phyloP scores from a whole-genome alignment of 2,113 vertebrate genomes.

The Myotis lucifugus region DNA sequence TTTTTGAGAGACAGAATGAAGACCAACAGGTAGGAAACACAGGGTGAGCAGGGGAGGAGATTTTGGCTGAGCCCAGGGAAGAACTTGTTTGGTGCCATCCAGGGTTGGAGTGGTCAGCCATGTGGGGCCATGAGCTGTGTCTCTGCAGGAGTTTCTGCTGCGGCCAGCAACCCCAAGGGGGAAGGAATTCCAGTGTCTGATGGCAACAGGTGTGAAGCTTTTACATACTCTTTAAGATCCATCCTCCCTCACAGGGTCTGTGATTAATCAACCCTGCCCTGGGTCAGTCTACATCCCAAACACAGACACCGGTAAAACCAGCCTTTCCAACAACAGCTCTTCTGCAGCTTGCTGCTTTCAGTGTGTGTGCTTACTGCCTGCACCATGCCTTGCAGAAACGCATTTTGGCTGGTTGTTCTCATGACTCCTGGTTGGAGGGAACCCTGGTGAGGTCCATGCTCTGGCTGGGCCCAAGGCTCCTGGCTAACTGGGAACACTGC shows the following conservation, averaged over 20 bases:
- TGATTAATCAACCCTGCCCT: background rate
- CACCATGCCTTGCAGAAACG: background rate
- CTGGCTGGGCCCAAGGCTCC: background rate
- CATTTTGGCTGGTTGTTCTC: background rate
- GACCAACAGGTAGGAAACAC: background rate
- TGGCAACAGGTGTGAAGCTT: background rate
- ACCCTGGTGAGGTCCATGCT: background rate
- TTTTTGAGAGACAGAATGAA: background rate
- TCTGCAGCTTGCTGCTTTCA: background rate
- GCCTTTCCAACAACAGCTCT: background rate
- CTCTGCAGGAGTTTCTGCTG: background rate
- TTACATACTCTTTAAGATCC: background rate
- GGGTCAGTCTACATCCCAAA: background rate
- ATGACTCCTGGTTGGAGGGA: background rate
- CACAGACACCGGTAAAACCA: background rate
- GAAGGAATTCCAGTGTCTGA: background rate
- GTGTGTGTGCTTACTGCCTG: rapidly evolving
- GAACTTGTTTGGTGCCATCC: background rate
- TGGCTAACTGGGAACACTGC: background rate
- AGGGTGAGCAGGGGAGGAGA: background rate
- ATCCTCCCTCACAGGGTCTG: background rate
- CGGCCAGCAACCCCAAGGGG: rapidly evolving
- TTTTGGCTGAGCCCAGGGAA: background rate
- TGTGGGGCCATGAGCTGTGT: rapidly evolving
- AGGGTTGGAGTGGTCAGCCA: background rate